Conservation (phyloP, 2,113 vertebrate species). For the Sclerurus mexicanus region DNA sequence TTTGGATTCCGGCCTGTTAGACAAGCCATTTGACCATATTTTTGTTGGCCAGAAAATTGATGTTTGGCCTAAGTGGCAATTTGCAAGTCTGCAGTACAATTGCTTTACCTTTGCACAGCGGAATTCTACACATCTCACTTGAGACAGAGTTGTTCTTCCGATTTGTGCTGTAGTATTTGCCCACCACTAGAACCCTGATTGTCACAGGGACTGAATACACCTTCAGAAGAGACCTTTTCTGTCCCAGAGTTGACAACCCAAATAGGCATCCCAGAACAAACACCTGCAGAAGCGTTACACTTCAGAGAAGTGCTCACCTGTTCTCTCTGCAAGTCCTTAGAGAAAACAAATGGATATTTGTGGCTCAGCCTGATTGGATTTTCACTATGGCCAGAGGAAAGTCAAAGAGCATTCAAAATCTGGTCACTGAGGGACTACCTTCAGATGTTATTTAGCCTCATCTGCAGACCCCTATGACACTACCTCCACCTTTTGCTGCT, state of each 20-base stretch:
- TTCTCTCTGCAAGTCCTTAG: neutral
- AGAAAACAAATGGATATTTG: neutral
- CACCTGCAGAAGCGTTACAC: neutral
- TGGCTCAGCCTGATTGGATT: neutral
- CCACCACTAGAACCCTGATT: neutral
- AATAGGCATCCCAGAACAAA: neutral
- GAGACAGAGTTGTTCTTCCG: neutral
- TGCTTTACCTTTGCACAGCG: neutral
- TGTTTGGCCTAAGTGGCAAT: neutral
- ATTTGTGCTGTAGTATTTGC: neutral
- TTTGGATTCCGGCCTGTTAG: neutral
- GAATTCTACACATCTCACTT: neutral
- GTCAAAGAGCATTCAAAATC: neutral
- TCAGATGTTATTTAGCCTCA: neutral
- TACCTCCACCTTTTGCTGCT: neutral
- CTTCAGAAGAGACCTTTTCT: neutral
- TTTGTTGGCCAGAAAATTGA: neutral
- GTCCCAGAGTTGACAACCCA: neutral
- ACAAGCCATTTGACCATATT: neutral
- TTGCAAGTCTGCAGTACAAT: neutral
- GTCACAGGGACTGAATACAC: neutral
- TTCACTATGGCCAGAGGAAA: neutral
- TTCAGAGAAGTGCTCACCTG: neutral
- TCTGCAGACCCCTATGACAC: neutral
- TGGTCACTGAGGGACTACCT: neutral